Conservation (phyloP, 2,888 invertebrate genomes). For the Aleiodes testaceus region DNA sequence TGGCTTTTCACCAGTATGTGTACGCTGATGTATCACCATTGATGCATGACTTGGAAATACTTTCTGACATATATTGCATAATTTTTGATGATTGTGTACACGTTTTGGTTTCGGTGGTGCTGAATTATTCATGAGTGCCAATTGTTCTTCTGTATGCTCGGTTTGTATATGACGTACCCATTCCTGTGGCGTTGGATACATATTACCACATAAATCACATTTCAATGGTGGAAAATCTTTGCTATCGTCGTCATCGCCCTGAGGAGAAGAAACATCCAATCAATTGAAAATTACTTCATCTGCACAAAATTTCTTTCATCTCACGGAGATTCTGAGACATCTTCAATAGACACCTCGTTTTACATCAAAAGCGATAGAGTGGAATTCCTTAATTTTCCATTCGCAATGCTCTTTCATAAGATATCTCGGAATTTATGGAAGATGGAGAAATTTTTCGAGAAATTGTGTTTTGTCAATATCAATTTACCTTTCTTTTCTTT, state of each 20-base stretch:
- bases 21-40: slow-evolving; percentile 85
- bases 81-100: slow-evolving; percentile 70
- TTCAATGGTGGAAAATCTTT: slow-evolving; percentile 82
- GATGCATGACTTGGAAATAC: slow-evolving; percentile 85
- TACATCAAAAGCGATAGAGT: too few relatives aligned
- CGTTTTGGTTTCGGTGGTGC: slow-evolving; percentile 77
- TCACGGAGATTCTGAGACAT: too few relatives aligned
- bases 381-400: too few relatives aligned
- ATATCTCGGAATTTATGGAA: too few relatives aligned
- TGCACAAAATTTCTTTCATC: too few relatives aligned
- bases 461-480: too few relatives aligned
- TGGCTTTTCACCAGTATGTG: slow-evolving; percentile 84
- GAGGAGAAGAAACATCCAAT: slow-evolving; percentile 47
- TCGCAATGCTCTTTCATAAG: too few relatives aligned
- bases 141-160: slow-evolving; percentile 86
- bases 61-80: slow-evolving; percentile 82
- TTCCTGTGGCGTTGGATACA: slow-evolving; percentile 84
- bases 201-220: slow-evolving; percentile 85
- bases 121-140: slow-evolving; percentile 85
- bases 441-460: too few relatives aligned
- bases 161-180: slow-evolving; percentile 92
- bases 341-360: too few relatives aligned
- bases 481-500: slow-evolving; percentile 68
- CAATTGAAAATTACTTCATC: too few relatives aligned
- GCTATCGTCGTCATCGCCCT: slow-evolving; percentile 81